Conservation (phyloP, 2,797 vertebrate genomes). For the Corythornis leucogaster region DNA sequence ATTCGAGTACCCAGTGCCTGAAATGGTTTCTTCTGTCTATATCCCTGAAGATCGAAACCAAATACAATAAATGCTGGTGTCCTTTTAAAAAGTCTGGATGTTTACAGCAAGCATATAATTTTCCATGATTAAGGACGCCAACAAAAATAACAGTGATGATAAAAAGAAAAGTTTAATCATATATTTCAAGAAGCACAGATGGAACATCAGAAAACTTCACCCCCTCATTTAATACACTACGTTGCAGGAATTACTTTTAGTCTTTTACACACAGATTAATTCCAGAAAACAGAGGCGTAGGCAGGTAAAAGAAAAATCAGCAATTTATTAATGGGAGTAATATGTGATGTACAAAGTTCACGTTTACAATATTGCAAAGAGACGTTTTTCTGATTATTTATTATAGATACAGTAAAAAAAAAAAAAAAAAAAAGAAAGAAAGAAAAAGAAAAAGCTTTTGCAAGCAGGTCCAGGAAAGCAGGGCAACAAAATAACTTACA, state of each 20-base stretch:
- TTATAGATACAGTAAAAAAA: not conserved
- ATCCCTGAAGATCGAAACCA: slow-evolving; percentile 74
- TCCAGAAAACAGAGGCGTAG: slow-evolving; percentile 46
- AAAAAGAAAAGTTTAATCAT: slow-evolving; percentile 81
- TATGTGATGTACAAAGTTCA: not conserved
- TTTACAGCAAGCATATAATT: slow-evolving; percentile 80
- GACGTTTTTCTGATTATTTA: not conserved
- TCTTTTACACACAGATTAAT: slow-evolving; percentile 51
- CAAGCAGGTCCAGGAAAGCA: not conserved
- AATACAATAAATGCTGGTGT: slow-evolving; percentile 80
- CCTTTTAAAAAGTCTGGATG: slow-evolving; percentile 72
- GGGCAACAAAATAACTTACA: not conserved
- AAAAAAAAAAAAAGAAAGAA: too few relatives aligned
- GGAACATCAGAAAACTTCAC: slow-evolving; percentile 68
- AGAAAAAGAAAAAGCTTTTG: not conserved
- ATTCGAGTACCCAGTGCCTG: slow-evolving; percentile 67
- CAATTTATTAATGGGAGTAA: not conserved
- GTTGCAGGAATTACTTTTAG: slow-evolving; percentile 49
- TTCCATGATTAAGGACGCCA: slow-evolving; percentile 77
- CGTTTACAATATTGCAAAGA: not conserved
- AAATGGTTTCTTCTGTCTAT: slow-evolving; percentile 73
- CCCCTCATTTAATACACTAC: not conserved
- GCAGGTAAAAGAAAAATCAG: slow-evolving; percentile 47
- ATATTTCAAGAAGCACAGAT: slow-evolving; percentile 72
- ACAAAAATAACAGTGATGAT: slow-evolving; percentile 80